Conservation (phyloP, 1,140 invertebrate species). For the Melitaea cinxia region DNA sequence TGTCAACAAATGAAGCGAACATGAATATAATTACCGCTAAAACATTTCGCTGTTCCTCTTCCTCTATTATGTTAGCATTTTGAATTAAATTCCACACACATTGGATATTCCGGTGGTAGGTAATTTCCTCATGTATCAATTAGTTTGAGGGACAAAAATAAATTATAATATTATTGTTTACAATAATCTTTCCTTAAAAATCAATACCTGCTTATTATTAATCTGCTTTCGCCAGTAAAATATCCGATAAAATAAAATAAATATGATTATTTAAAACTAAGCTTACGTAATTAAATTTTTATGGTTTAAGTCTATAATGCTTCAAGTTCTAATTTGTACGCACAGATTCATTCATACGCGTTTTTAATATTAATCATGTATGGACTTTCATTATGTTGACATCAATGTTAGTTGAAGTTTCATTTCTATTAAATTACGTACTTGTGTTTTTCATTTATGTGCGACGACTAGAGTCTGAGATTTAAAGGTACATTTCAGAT, state of each 20-base stretch:
- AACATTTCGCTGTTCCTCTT: conserved; percentile 50
- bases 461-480: conserved; percentile 16
- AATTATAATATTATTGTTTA: too few species aligned
- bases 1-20: conserved; percentile 57
- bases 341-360: too few species aligned
- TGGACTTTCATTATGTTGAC: too few species aligned
- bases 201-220: background rate
- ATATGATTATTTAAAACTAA: background rate
- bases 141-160: too few species aligned
- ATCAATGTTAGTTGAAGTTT: too few species aligned
- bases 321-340: too few species aligned
- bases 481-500: conserved; percentile 12
- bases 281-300: background rate
- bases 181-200: too few species aligned
- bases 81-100: background rate
- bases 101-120: too few species aligned
- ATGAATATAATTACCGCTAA: conserved; percentile 54
- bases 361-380: too few species aligned
- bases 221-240: background rate
- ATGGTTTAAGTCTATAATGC: too few species aligned
- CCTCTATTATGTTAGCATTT: conserved; percentile 42
- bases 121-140: background rate
- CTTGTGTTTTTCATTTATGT: too few species aligned
- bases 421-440: too few species aligned
- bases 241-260: background rate